Evolutionary conservation across 2,113 vertebrate species (phyloP).

Genomic region (Thalassoma bifasciatum): DNA sequence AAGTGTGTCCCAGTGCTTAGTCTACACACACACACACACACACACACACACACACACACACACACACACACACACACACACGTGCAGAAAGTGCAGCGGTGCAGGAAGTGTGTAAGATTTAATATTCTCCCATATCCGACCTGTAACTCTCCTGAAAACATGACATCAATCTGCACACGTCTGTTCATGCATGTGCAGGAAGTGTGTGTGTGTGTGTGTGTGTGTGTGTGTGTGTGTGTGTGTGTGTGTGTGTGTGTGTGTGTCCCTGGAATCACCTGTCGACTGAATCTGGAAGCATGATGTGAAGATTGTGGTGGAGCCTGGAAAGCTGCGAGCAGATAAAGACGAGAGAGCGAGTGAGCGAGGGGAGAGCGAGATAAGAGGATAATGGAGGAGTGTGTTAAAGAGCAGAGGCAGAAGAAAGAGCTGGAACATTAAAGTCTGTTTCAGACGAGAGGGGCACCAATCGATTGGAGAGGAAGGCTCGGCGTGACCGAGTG

Average conservation of each 20-base stretch:
- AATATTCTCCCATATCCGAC: constrained; percentile 39
- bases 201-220: no score
- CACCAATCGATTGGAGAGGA: constrained; percentile 75
- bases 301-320: constrained; percentile 42
- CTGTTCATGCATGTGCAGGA: not conserved
- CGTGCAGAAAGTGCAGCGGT: not conserved
- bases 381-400: constrained; percentile 73
- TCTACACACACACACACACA: no score
- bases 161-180: not conserved
- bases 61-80: no score
- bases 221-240: not conserved
- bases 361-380: constrained; percentile 59
- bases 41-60: no score
- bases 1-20: no score
- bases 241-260: not conserved
- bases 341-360: constrained; percentile 28
- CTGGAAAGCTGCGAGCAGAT: constrained; percentile 40
- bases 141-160: constrained; percentile 4
- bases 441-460: constrained; percentile 71
- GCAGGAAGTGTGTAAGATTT: constrained; percentile 43
- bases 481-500: constrained; percentile 58
- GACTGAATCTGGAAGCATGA: constrained; percentile 35
- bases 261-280: constrained; percentile 53
- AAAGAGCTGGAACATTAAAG: constrained; percentile 79
- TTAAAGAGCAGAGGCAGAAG: constrained; percentile 74